A percentile compares a stretch with the other conserved stretches of the same genome.
phyloP scores from a whole-genome alignment of 2,888 invertebrate genomes.

The Griposia aprilina region DNA sequence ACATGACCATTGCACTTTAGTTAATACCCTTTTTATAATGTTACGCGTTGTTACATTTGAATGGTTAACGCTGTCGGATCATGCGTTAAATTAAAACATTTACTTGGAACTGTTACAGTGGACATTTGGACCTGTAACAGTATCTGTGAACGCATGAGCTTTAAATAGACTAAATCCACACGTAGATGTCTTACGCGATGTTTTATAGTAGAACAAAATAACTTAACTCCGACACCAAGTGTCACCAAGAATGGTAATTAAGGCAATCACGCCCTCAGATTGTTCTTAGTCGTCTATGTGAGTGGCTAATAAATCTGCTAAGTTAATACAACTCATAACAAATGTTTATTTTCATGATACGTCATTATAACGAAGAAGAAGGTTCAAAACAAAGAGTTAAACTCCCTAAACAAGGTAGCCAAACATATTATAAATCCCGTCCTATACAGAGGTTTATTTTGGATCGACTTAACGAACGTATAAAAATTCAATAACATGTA shows the following conservation, averaged over 20 bases:
- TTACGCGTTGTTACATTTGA: conserved; percentile 51
- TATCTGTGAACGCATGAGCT: conserved; percentile 10
- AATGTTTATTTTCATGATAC: conserved; percentile 35
- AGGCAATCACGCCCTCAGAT: conserved; percentile 6
- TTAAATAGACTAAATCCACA: conserved; percentile 14
- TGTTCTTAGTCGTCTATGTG: conserved; percentile 15
- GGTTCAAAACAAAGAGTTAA: conserved; percentile 41
- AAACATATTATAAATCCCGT: conserved; percentile 54
- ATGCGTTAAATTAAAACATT: conserved; percentile 45
- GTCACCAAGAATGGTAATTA: conserved; percentile 28
- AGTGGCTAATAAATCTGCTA: conserved; percentile 7
- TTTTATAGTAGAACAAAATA: neutral
- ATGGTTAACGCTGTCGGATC: conserved; percentile 35
- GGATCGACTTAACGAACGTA: conserved; percentile 84
- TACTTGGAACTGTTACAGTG: conserved; percentile 15
- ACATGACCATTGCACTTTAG: conserved; percentile 69
- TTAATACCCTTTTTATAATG: conserved; percentile 66
- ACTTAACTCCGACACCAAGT: conserved; percentile 21
- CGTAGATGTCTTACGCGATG: conserved; percentile 1
- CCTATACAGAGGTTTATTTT: conserved; percentile 56
- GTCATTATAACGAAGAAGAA: conserved; percentile 40
- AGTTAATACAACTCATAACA: conserved; percentile 12
- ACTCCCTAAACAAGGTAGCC: conserved; percentile 42
- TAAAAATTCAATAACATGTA: conserved; percentile 91
- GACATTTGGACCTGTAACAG: neutral